Evolutionary conservation across 2,797 vertebrate species (phyloP).

Genomic region (Acomys russatus): DNA sequence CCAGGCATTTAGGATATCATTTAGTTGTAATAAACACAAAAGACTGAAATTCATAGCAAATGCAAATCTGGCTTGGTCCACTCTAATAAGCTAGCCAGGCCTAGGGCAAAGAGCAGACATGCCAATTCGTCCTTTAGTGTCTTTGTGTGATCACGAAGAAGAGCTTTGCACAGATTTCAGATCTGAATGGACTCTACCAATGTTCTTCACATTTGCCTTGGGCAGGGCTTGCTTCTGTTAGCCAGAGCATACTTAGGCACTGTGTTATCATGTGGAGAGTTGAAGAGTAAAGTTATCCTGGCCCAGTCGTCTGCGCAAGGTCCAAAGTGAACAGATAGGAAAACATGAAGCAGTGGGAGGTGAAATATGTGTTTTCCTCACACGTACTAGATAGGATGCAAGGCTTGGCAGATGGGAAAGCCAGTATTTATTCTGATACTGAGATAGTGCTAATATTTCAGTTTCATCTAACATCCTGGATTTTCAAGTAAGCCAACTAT

Average conservation of each 20-base stretch:
- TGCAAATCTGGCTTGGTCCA: background rate
- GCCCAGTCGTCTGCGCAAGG: background rate
- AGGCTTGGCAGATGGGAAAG: background rate
- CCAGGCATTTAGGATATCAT: background rate
- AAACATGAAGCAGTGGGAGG: background rate
- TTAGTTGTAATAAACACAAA: conserved; percentile 39
- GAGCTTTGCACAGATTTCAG: background rate
- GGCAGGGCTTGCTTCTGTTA: background rate
- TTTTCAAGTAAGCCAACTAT: conserved; percentile 32
- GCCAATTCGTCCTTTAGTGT: background rate
- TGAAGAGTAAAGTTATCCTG: conserved; percentile 19
- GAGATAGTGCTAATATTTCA: background rate
- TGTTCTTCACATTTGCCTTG: background rate
- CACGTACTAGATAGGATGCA: background rate
- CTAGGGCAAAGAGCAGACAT: background rate
- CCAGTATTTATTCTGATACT: background rate
- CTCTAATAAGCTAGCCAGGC: conserved; percentile 36
- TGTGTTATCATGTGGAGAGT: background rate
- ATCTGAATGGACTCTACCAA: conserved; percentile 13
- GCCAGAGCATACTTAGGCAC: background rate
- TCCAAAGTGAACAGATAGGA: background rate
- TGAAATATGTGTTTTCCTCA: background rate
- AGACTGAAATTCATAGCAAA: background rate
- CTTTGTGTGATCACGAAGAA: background rate
- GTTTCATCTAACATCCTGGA: background rate